phyloP scores from a whole-genome alignment of 2,797 vertebrate species.

The Sternotherus odoratus region DNA sequence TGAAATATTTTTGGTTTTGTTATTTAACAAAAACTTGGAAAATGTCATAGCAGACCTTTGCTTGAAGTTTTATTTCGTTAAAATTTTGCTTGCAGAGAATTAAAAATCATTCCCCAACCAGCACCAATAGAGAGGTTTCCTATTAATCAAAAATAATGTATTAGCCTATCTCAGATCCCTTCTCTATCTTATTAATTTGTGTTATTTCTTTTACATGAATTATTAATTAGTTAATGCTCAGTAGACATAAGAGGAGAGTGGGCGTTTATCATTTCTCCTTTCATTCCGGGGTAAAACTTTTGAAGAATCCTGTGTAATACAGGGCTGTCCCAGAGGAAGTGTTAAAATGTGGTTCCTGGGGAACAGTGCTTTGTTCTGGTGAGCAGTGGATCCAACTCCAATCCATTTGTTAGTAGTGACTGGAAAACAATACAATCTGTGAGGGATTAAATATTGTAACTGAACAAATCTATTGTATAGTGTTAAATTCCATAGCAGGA shows the following conservation, averaged over 20 bases:
- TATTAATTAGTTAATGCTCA: neutral
- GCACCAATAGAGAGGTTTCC: slow-evolving; percentile 25
- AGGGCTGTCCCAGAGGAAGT: neutral
- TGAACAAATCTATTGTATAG: neutral
- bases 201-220: slow-evolving; percentile 37
- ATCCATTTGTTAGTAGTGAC: fast-evolving
- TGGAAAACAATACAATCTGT: fast-evolving
- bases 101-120: slow-evolving; percentile 1
- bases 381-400: fast-evolving
- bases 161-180: slow-evolving; percentile 9
- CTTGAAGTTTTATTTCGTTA: too few relatives aligned
- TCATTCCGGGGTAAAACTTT: neutral
- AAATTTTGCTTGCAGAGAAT: neutral
- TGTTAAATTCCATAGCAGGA: neutral
- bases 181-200: slow-evolving; percentile 42
- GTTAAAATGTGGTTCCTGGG: neutral
- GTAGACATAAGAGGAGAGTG: neutral
- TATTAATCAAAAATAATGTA: slow-evolving; percentile 14
- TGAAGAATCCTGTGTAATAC: neutral
- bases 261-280: slow-evolving; percentile 1
- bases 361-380: neutral
- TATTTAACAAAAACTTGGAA: too few relatives aligned
- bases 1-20: too few relatives aligned
- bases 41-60: too few relatives aligned
- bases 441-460: neutral